A percentile compares a stretch with the other conserved stretches of the same genome.
Evolutionary conservation across 1,140 invertebrate genomes (phyloP).

Genomic region (Arion vulgaris): DNA sequence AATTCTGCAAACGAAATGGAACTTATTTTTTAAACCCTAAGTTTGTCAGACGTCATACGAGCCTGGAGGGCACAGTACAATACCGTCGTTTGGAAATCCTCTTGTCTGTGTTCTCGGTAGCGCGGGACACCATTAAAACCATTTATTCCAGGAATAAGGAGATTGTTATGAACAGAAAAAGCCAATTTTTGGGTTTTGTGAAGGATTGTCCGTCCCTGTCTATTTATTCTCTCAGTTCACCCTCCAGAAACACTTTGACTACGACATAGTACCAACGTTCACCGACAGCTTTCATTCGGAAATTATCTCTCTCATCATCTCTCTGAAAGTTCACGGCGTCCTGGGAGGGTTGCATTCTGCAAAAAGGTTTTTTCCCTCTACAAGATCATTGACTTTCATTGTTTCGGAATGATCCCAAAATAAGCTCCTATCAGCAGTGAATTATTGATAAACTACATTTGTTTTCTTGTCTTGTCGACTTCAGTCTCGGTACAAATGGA

Average conservation of each 20-base stretch:
- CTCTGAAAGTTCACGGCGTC: not conserved
- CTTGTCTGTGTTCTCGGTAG: not conserved
- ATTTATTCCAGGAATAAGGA: not conserved
- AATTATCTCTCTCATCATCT: conserved; percentile 22
- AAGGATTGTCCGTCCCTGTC: conserved; percentile 11
- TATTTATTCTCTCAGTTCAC: conserved; percentile 5
- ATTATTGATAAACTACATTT: conserved; percentile 37
- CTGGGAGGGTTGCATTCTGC: not conserved
- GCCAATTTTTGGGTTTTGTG: not conserved
- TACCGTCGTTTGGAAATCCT: not conserved
- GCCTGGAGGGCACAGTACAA: conserved; percentile 5
- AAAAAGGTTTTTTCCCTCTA: conserved; percentile 19
- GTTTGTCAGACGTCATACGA: not conserved
- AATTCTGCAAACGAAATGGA: not conserved
- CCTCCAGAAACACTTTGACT: not conserved
- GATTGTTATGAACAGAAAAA: conserved; percentile 10
- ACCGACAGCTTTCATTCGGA: conserved; percentile 10
- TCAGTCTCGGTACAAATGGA: conserved; percentile 31
- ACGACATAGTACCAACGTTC: not conserved
- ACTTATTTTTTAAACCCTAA: not conserved
- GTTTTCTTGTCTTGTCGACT: conserved; percentile 30
- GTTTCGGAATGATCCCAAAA: conserved; percentile 34
- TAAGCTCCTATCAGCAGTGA: conserved; percentile 31
- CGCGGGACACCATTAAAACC: conserved; percentile 5
- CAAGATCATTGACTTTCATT: conserved; percentile 35